These are phyloP conservation scores for Suillia variegata DNA, from an alignment of 2,888 invertebrate genomes.

Conservation along the genomic window DNA sequence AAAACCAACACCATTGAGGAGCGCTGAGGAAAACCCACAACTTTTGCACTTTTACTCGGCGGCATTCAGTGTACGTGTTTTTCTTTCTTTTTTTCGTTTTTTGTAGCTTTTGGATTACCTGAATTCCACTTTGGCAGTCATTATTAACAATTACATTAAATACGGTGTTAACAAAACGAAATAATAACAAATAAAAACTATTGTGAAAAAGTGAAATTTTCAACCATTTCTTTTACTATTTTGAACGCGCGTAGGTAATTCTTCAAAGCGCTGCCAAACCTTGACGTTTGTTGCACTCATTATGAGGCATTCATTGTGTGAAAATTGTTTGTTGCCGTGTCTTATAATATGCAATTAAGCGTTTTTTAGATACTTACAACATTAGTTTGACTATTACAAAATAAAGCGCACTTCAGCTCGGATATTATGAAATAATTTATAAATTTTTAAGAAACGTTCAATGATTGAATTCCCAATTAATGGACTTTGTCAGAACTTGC, in stretches of 20 bases:
- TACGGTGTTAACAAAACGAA: not conserved
- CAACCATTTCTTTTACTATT: not conserved
- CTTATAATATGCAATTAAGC: no score
- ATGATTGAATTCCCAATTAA: no score
- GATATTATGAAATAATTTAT: no score
- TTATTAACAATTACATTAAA: not conserved
- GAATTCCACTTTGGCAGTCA: not conserved
- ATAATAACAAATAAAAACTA: no score
- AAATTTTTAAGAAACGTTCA: no score
- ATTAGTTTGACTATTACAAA: no score
- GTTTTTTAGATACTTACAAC: no score
- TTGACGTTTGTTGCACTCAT: not conserved
- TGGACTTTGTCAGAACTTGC: no score
- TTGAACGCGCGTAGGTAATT: not conserved
- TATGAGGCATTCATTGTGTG: not conserved
- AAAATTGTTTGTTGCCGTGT: no score
- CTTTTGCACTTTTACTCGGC: conserved; percentile 3
- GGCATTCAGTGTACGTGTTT: not conserved
- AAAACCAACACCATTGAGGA: not conserved
- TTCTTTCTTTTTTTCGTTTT: not conserved
- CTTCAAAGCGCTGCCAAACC: not conserved
- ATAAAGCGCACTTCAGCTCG: no score
- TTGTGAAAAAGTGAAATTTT: not conserved
- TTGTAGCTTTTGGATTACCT: not conserved
- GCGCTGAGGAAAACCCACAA: conserved; percentile 4